phyloP scores from a whole-genome alignment of 2,797 vertebrate genomes.

The Paramormyrops hopkinsi region DNA sequence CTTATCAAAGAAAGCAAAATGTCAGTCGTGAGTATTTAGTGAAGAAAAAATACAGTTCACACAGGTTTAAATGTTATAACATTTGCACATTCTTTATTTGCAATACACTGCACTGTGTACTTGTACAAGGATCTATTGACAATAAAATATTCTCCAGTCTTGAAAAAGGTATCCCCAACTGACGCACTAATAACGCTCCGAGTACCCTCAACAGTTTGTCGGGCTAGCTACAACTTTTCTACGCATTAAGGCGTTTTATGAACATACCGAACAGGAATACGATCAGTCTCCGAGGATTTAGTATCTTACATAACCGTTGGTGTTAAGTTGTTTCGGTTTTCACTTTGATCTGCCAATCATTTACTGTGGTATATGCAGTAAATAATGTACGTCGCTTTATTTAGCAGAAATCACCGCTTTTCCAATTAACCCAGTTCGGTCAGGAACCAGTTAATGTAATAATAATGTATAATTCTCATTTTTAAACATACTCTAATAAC shows the following conservation, averaged over 20 bases:
- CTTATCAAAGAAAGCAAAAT: neutral
- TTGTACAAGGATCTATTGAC: neutral
- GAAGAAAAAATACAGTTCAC: neutral
- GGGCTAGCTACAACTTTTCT: neutral
- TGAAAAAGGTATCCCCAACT: neutral
- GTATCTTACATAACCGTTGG: neutral
- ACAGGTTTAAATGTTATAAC: neutral
- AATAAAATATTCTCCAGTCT: neutral
- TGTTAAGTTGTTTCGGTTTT: neutral
- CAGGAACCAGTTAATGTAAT: neutral
- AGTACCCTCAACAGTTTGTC: neutral
- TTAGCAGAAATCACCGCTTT: neutral
- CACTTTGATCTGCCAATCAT: neutral
- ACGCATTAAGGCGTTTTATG: neutral
- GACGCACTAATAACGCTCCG: neutral
- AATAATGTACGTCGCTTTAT: neutral
- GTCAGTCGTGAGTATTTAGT: neutral
- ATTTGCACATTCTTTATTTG: neutral
- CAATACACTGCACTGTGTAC: neutral
- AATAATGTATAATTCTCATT: neutral
- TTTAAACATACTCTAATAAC: neutral
- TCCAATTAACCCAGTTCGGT: neutral
- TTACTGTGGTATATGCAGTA: neutral
- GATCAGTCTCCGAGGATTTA: neutral
- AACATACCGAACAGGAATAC: neutral